Percentiles rank a stretch among this genome's conserved stretches.
Conservation (phyloP, 2,888 invertebrate genomes). For the Hymenopus coronatus region DNA sequence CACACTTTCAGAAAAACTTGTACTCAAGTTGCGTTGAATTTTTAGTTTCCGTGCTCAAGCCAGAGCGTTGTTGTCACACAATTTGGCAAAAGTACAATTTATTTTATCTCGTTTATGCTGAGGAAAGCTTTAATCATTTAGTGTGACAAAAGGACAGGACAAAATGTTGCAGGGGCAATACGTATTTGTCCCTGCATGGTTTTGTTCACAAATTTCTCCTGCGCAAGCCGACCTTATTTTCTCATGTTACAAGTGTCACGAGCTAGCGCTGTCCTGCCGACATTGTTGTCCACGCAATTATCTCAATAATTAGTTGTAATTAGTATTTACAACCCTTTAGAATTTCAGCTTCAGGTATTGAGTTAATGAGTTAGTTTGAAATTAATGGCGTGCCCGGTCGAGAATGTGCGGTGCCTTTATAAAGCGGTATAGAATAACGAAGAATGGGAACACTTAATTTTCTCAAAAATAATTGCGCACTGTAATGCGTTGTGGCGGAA, state of each 20-base stretch:
- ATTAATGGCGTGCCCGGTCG: background rate
- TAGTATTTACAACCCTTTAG: background rate
- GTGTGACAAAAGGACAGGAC: background rate
- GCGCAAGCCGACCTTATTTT: background rate
- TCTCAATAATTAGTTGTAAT: conserved; percentile 6
- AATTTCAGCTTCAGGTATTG: background rate
- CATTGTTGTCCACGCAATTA: background rate
- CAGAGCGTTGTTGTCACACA: background rate
- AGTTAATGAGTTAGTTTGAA: background rate
- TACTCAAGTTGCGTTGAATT: too few species aligned
- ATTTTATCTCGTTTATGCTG: background rate
- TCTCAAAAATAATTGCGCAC: too few species aligned
- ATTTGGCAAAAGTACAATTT: background rate
- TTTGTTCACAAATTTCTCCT: background rate
- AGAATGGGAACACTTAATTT: too few species aligned
- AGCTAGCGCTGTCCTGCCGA: background rate
- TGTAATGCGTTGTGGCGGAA: too few species aligned
- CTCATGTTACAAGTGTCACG: background rate
- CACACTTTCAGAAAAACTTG: too few species aligned
- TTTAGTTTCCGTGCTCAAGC: background rate
- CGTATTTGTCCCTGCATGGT: background rate
- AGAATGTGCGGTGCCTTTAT: background rate
- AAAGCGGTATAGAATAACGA: background rate
- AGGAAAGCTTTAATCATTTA: background rate
- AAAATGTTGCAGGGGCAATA: background rate